phyloP scores from a whole-genome alignment of 2,113 vertebrate genomes.

The Urocolius indicus region DNA sequence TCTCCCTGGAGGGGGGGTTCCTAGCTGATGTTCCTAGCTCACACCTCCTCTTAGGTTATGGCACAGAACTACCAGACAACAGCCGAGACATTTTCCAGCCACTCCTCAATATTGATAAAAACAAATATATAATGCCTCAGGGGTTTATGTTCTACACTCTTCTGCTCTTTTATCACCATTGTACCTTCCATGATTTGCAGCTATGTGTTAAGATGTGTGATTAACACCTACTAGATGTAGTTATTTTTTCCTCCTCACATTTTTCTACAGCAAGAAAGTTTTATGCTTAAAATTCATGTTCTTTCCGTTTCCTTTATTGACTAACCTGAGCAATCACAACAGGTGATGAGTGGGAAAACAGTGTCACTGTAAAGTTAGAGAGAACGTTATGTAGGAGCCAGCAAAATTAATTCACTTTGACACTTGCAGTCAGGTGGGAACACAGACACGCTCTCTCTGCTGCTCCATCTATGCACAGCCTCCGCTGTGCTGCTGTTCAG shows the following conservation, averaged over 20 bases:
- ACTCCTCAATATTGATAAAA: not conserved
- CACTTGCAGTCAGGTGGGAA: conserved; percentile 17
- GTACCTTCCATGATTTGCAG: not conserved
- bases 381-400: not conserved
- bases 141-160: not conserved
- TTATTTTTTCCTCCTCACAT: not conserved
- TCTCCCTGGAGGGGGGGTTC: not conserved
- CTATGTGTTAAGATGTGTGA: not conserved
- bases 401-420: conserved; percentile 51
- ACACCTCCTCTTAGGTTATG: not conserved
- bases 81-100: not conserved
- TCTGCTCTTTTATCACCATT: not conserved
- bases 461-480: not conserved
- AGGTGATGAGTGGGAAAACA: conserved; percentile 19
- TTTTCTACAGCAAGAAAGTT: not conserved
- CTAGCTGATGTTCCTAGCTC: not conserved
- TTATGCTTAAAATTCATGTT: conserved; percentile 9
- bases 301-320: not conserved
- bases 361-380: conserved; percentile 6
- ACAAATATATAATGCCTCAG: not conserved
- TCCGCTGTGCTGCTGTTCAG: not conserved
- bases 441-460: not conserved
- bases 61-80: not conserved
- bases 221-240: not conserved
- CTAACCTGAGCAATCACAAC: conserved; percentile 1